These are phyloP conservation scores for Saccopteryx leptura DNA, from an alignment of 2,113 vertebrate species.

Conservation along the genomic window DNA sequence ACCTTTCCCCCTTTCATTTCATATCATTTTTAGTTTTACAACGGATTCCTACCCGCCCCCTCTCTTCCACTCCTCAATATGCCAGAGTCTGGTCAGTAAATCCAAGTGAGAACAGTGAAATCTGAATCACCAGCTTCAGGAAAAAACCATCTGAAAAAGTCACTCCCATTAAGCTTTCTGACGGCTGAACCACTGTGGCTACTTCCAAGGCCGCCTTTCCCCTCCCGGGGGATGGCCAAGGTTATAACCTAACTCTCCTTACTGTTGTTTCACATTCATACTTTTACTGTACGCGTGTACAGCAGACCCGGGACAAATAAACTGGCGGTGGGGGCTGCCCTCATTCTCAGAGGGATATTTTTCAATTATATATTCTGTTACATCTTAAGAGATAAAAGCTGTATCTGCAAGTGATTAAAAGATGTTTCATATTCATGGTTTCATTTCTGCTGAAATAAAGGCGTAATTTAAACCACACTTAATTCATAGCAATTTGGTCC, in stretches of 20 bases:
- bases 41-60: background rate
- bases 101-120: background rate
- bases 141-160: background rate
- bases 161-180: background rate
- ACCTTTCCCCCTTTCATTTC: background rate
- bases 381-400: conserved; percentile 82
- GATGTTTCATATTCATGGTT: conserved; percentile 78
- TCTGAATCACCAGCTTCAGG: background rate
- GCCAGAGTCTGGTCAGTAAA: background rate
- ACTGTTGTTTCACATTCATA: background rate
- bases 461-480: conserved; percentile 75
- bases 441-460: conserved; percentile 80
- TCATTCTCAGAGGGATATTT: conserved; percentile 38
- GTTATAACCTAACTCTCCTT: background rate
- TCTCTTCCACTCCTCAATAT: too few species aligned
- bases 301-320: conserved; percentile 60
- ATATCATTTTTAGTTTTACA: conserved; percentile 1
- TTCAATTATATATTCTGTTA: conserved; percentile 74
- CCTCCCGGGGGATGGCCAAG: background rate
- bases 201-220: background rate
- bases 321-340: background rate
- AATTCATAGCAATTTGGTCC: conserved; percentile 71
- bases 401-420: conserved; percentile 86
- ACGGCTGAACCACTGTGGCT: background rate
- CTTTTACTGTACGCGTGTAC: background rate